Evolutionary conservation across 2,797 vertebrate genomes (phyloP).

Genomic region (Ceyx erithaca): DNA sequence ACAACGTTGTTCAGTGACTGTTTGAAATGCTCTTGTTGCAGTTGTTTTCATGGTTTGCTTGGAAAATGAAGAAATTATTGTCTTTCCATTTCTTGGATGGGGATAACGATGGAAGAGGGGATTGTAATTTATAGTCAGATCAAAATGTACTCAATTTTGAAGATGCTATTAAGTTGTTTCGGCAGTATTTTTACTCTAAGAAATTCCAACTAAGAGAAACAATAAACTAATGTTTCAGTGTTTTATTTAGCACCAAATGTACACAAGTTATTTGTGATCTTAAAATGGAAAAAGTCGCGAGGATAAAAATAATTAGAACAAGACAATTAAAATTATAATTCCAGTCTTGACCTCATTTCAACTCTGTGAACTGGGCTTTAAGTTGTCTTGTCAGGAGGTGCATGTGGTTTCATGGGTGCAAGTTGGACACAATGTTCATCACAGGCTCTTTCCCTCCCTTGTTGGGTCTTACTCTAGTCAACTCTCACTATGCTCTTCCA

Average conservation of each 20-base stretch:
- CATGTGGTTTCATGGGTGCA: background rate
- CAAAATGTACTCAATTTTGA: constrained; percentile 34
- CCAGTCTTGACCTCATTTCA: constrained; percentile 3
- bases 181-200: constrained; percentile 24
- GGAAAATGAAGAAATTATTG: constrained; percentile 2
- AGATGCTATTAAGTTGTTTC: constrained; percentile 25
- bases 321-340: constrained; percentile 19
- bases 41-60: constrained; percentile 12
- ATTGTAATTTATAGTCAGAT: constrained; percentile 15
- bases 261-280: constrained; percentile 21
- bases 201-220: constrained; percentile 28
- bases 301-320: background rate
- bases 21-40: constrained; percentile 9
- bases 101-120: no score
- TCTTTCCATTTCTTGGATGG: background rate
- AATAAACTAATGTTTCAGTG: constrained; percentile 19
- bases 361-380: background rate
- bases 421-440: background rate
- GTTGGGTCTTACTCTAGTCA: background rate
- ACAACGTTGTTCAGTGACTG: background rate
- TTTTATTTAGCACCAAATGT: constrained; percentile 37
- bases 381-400: background rate
- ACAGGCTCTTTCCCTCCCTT: background rate
- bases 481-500: background rate
- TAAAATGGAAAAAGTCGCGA: background rate